A percentile compares a stretch with the other conserved stretches of the same genome.
Conservation (phyloP, 1,140 invertebrate genomes). For the Nixonia krombeini region DNA sequence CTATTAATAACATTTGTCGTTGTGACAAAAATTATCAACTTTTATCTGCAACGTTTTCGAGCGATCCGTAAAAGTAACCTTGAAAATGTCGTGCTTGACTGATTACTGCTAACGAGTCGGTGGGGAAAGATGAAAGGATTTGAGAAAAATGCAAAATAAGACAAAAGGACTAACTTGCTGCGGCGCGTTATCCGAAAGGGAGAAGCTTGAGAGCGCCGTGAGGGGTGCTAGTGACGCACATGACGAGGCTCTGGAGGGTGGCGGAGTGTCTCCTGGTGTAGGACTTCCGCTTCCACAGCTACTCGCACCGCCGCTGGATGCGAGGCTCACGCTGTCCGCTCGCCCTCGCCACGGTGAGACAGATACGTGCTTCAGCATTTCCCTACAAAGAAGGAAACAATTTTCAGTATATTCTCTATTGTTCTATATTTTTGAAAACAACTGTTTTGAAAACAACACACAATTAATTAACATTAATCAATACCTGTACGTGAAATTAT, state of each 20-base stretch:
- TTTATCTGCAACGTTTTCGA: too few species aligned
- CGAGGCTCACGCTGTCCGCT: conserved; percentile 85
- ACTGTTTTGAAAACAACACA: too few species aligned
- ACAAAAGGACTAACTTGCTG: conserved; percentile 59
- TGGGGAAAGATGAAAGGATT: not conserved
- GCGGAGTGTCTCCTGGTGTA: conserved; percentile 67
- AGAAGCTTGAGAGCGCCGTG: conserved; percentile 65
- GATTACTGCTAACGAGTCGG: not conserved
- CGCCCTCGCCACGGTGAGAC: conserved; percentile 85
- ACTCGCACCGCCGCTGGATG: conserved; percentile 80
- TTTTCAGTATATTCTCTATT: too few species aligned
- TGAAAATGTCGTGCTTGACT: not conserved
- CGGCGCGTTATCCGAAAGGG: conserved; percentile 56
- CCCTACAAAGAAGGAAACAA: conserved; percentile 20
- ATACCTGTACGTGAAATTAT: too few species aligned
- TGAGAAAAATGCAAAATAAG: not conserved
- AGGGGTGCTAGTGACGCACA: conserved; percentile 67
- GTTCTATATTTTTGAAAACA: too few species aligned
- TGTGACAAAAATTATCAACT: too few species aligned
- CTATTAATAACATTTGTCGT: too few species aligned
- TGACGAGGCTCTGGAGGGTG: conserved; percentile 68
- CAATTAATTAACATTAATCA: too few species aligned
- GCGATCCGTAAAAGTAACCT: too few species aligned
- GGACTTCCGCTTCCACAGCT: conserved; percentile 73
- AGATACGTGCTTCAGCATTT: conserved; percentile 92